These are phyloP conservation scores for Taurulus bubalis DNA, from an alignment of 2,113 vertebrate genomes.

Conservation along the genomic window DNA sequence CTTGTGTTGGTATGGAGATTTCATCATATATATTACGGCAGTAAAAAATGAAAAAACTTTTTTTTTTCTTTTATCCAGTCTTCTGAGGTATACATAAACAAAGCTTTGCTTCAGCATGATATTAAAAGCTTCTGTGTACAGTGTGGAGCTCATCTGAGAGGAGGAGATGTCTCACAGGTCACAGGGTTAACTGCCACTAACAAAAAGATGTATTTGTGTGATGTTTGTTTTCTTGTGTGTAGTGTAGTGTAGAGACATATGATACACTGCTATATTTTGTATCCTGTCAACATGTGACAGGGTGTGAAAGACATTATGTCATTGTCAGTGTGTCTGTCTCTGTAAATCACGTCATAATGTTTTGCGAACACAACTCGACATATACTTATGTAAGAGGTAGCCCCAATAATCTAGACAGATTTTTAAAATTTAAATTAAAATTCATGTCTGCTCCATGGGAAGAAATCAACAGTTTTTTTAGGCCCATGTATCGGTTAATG, in stretches of 20 bases:
- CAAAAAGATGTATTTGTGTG: slow-evolving; percentile 38
- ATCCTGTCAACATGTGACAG: slow-evolving; percentile 35
- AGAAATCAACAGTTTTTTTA: background rate
- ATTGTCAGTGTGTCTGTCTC: slow-evolving; percentile 15
- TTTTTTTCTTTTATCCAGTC: background rate
- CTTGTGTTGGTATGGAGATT: background rate
- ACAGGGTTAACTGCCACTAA: slow-evolving; percentile 51
- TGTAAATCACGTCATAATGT: slow-evolving; percentile 5
- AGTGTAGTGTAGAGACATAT: slow-evolving; percentile 2
- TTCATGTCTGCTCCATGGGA: background rate
- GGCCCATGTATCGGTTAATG: background rate
- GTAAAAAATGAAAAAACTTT: too few relatives aligned
- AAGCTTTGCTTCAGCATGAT: background rate
- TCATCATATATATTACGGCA: background rate
- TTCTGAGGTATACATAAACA: background rate
- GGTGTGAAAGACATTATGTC: slow-evolving; percentile 1
- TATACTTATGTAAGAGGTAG: background rate
- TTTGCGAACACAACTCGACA: background rate
- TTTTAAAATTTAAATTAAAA: too few relatives aligned
- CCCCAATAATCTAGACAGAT: background rate
- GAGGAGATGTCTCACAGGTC: slow-evolving; percentile 9
- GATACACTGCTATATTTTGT: slow-evolving; percentile 36
- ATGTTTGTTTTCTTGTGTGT: slow-evolving; percentile 26
- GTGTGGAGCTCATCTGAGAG: slow-evolving; percentile 29
- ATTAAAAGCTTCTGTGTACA: slow-evolving; percentile 10